Base-by-base conservation (phyloP, 2,888 invertebrate genomes). In the Parnassius orleans region DNA sequence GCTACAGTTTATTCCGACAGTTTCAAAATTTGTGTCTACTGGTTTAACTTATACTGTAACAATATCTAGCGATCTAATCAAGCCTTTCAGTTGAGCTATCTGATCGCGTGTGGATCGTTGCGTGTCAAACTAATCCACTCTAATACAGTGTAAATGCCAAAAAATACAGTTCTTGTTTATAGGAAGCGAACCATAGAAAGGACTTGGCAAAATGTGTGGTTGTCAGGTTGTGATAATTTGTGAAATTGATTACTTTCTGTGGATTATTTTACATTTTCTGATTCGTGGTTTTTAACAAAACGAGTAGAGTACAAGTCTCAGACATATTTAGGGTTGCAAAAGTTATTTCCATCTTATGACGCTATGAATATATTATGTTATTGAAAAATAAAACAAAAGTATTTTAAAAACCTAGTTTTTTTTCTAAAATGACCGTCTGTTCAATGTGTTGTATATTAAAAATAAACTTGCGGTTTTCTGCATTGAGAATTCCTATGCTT, bases 71-170 rank as follows among this genome's bases (percentile, higher is more conserved):
- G 58, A 61, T 65, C 61, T 62, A 57, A 63, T 57, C 63, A 44
- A 33, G 55, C 51, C 15, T 57, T 47, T 50, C 65, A 53, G 65
- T 64, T 15, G 50, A 48, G 43, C 24, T 57, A 60, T 47, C 53
- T 42, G 53, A 59, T 65, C 63, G 46, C 59, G 63, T 62, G 64
- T 53, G 56, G 48, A 57, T 54, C 48, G 59, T 55, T 57, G 60
- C 63, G 59, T 66, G 62, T 63, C 54, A 48, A 56, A 61, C 24
- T 11, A 47, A 60, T 63, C 66, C 68, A 67, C 73, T 80, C 77
- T 70, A 65, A 74, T 66, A 66, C 42, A 60, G 66, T 79, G 80
- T 80, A 83, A 86, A 78, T 90, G 89, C 82, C 81, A 76, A 76
- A 79, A 72, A 89, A 81, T 72, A 72, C 83, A 57, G 74, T 74